Percentiles rank a stretch among this genome's conserved stretches.
phyloP scores from a whole-genome alignment of 2,797 vertebrate species.

The Leucoraja ocellata region DNA sequence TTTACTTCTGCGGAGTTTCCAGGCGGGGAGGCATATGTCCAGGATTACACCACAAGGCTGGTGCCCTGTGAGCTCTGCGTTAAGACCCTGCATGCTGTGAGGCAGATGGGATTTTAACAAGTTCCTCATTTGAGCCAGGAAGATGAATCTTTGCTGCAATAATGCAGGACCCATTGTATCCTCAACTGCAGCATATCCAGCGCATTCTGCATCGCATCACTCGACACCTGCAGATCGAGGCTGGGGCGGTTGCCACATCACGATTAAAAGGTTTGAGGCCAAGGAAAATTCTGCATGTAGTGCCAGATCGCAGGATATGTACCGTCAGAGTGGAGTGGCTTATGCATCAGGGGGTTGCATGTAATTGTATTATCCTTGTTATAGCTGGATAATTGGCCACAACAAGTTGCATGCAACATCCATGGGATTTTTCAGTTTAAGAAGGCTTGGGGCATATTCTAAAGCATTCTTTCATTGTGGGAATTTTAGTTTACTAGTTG shows the following conservation, averaged over 20 bases:
- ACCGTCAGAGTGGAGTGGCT: background rate
- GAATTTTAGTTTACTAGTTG: background rate
- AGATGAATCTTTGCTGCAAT: background rate
- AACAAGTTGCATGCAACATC: background rate
- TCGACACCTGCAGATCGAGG: background rate
- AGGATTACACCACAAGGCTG: background rate
- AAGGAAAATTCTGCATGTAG: background rate
- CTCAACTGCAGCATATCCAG: background rate
- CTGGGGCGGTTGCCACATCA: background rate
- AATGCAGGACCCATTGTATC: background rate
- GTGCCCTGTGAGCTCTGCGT: background rate
- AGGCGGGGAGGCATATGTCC: background rate
- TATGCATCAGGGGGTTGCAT: background rate
- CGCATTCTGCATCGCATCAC: slow-evolving; percentile 6
- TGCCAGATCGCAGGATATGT: background rate
- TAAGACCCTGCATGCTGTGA: slow-evolving; percentile 11
- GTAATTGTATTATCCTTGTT: slow-evolving; percentile 3
- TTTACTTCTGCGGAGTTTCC: background rate
- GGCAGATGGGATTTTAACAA: slow-evolving; percentile 12
- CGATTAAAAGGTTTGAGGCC: slow-evolving; percentile 12
- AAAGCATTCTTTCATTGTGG: background rate
- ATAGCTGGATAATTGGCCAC: background rate
- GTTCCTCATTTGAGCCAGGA: background rate
- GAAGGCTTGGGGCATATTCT: background rate
- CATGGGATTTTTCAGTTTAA: too few species aligned